Conservation (phyloP, 1,140 invertebrate genomes). For the Oedothorax gibbosus region DNA sequence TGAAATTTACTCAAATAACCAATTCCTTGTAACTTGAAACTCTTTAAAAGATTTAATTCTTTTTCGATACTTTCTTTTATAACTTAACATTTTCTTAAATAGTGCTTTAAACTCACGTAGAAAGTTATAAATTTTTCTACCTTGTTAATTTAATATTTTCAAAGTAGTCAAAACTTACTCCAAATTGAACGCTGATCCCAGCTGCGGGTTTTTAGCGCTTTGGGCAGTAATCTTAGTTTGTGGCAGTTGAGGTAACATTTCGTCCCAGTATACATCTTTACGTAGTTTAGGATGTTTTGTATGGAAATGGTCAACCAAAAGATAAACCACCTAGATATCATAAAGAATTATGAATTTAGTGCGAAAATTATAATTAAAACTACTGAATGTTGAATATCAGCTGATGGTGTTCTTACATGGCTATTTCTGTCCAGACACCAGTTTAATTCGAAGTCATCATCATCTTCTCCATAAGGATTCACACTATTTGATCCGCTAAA, state of each 20-base stretch:
- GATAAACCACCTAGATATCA: slow-evolving; percentile 37
- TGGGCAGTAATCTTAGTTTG: slow-evolving; percentile 64
- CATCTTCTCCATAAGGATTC: slow-evolving; percentile 71
- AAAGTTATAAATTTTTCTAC: too few relatives aligned
- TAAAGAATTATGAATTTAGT: background rate
- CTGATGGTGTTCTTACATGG: slow-evolving; percentile 67
- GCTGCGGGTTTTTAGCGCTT: slow-evolving; percentile 61
- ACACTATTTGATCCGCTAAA: slow-evolving; percentile 68
- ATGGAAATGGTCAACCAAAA: slow-evolving; percentile 61
- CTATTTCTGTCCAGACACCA: slow-evolving; percentile 67
- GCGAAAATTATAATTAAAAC: background rate
- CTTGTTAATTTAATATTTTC: too few relatives aligned
- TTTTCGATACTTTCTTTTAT: too few relatives aligned
- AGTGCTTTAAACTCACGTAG: too few relatives aligned
- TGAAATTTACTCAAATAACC: too few relatives aligned
- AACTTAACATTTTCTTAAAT: too few relatives aligned
- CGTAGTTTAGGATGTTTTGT: slow-evolving; percentile 61
- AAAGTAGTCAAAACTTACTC: slow-evolving; percentile 38
- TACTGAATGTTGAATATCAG: background rate
- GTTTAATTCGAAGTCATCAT: slow-evolving; percentile 70
- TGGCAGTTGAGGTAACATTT: slow-evolving; percentile 66
- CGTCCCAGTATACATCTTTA: slow-evolving; percentile 69
- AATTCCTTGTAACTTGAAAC: too few relatives aligned
- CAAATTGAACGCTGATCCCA: slow-evolving; percentile 64
- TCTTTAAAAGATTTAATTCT: too few relatives aligned